Conservation (phyloP, 2,113 vertebrate genomes). For the Cephalopterus ornatus region DNA sequence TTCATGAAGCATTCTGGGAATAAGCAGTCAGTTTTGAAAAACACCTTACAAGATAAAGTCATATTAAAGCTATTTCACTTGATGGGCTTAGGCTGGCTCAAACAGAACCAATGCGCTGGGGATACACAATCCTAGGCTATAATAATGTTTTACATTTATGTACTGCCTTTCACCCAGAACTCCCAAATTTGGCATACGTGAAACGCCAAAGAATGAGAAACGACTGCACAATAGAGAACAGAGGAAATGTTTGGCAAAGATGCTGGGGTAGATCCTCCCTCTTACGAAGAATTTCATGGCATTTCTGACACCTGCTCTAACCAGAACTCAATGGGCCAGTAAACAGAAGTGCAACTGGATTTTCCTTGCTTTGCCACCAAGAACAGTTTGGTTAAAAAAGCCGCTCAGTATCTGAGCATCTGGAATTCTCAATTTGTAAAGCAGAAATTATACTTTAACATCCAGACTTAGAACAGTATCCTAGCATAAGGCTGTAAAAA, state of each 20-base stretch:
- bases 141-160: constrained; percentile 38
- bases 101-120: not conserved
- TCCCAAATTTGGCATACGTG: not conserved
- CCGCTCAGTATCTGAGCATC: not conserved
- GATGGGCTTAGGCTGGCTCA: constrained; percentile 31
- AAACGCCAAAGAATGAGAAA: not conserved
- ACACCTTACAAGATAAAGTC: constrained; percentile 52
- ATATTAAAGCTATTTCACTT: constrained; percentile 38
- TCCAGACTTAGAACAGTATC: not conserved
- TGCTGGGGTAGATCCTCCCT: not conserved
- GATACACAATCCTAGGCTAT: not conserved
- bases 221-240: not conserved
- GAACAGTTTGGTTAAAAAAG: not conserved
- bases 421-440: not conserved
- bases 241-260: not conserved
- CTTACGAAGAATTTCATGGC: not conserved
- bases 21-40: constrained; percentile 56
- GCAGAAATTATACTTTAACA: not conserved
- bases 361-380: not conserved
- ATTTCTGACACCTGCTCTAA: not conserved
- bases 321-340: not conserved
- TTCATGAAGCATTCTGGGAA: not conserved
- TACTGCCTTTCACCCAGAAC: not conserved
- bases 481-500: not conserved
- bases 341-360: not conserved